These are phyloP conservation scores for Gibbula magus DNA, from an alignment of 2,888 invertebrate species.

Conservation along the genomic window DNA sequence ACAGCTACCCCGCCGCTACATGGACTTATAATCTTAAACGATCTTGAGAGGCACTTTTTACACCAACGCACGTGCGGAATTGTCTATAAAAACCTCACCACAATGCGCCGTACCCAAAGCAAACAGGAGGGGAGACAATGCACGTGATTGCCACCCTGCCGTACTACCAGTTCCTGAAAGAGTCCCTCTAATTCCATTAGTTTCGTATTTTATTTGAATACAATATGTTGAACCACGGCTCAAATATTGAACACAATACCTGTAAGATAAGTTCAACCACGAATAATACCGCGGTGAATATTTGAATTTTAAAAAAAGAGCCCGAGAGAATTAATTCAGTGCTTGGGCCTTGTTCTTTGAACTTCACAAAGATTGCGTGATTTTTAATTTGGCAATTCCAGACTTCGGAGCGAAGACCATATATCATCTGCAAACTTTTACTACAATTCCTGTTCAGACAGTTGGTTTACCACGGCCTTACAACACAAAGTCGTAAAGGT, in stretches of 20 bases:
- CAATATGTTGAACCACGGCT: not conserved
- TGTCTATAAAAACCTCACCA: not conserved
- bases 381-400: not conserved
- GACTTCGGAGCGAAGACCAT: not conserved
- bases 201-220: slow-evolving; percentile 8
- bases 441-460: not conserved
- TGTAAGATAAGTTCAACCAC: not conserved
- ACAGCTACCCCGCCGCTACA: not conserved
- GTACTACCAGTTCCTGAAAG: not conserved
- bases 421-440: not conserved
- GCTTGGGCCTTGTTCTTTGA: not conserved
- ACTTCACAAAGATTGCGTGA: not conserved
- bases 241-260: slow-evolving; percentile 7
- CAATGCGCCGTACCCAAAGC: not conserved
- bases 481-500: no score
- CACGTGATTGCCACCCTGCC: not conserved
- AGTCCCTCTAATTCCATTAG: slow-evolving; percentile 5
- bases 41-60: slow-evolving; percentile 9
- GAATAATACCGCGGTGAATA: not conserved
- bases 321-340: not conserved
- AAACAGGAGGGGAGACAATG: not conserved
- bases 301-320: not conserved
- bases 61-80: slow-evolving; percentile 12
- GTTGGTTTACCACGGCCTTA: no score
- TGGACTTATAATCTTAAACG: not conserved